Percentiles rank a stretch among this genome's conserved stretches.
phyloP scores from a whole-genome alignment of 2,888 invertebrate species.

The Neoscelio sp. region DNA sequence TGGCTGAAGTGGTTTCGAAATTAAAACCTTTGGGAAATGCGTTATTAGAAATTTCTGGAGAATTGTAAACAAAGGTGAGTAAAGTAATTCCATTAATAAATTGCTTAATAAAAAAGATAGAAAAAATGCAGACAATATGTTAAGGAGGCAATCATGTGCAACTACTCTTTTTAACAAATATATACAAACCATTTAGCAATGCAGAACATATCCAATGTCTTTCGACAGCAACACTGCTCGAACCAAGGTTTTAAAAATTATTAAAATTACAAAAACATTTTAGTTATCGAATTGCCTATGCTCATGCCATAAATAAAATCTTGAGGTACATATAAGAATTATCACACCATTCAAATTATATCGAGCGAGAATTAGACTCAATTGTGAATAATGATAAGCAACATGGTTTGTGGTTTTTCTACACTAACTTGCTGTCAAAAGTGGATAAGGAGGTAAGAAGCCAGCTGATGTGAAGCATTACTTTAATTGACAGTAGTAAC shows the following conservation, averaged over 20 bases:
- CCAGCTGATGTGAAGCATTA: too few species aligned
- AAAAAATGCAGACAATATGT: slow-evolving; percentile 28
- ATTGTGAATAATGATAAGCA: background rate
- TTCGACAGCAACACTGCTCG: slow-evolving; percentile 17
- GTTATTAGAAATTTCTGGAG: slow-evolving; percentile 3
- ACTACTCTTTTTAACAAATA: slow-evolving; percentile 31
- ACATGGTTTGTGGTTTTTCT: background rate
- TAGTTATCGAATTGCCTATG: slow-evolving; percentile 37
- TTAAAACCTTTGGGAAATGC: slow-evolving; percentile 15
- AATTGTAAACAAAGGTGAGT: background rate
- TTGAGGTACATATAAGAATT: slow-evolving; percentile 4
- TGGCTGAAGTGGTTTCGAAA: slow-evolving; percentile 65
- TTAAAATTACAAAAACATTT: slow-evolving; percentile 58
- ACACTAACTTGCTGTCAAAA: background rate
- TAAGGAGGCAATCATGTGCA: slow-evolving; percentile 36
- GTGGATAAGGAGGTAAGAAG: background rate
- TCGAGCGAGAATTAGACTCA: background rate
- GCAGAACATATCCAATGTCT: slow-evolving; percentile 44
- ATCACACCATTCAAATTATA: background rate
- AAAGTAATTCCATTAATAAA: slow-evolving; percentile 26
- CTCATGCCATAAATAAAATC: slow-evolving; percentile 47
- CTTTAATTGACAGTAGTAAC: slow-evolving; percentile 20
- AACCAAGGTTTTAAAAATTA: slow-evolving; percentile 52
- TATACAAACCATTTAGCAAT: slow-evolving; percentile 38
- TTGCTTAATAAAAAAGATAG: slow-evolving; percentile 53